Base-by-base conservation (phyloP, 2,888 invertebrate genomes). In the Lithophane socia region DNA sequence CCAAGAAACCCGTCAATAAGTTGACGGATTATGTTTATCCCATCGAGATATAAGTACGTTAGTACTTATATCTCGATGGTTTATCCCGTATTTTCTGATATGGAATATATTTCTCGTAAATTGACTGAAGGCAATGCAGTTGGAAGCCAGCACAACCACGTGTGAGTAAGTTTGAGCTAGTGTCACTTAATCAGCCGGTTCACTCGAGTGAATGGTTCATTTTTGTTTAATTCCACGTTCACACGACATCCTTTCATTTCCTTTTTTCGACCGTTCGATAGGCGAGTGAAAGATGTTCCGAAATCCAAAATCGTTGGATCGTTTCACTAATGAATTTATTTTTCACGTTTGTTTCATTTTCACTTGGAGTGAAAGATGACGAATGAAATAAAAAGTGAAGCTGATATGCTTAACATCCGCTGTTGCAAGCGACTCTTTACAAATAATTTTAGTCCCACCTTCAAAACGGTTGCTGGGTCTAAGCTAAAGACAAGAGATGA, bases 401-500 rank as follows among this genome's bases (percentile, higher is more conserved):
- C 8, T 66, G 16, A 49, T 16, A 49, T 49, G 37, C 37, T 37
- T 37, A 9, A 42, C 24, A 24, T 52, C 21, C 54, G 63, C 24
- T 49, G 16, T n/a, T 12, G 44, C n/a, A 44, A 60, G 42, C 21
- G 47, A 47, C 18, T 5, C 24, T 56, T 10, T 2, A 24, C 16
- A 54, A 65, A 29, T 21, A 24, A 56, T 21, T 9, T 49, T 64
- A 18, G 12, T 56, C 1, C 10, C 12, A 21, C n/a, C 37, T 66
- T 44, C 12, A 49, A 65, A 74, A 77, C 21, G 63, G 56, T 58
- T 52, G 24, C 13, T 52, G 56, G 44, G 2, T 18, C n/a, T 58
- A 47, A 56, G 13, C 13, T 77, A 54, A 60, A n/a, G 37, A 16
- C 61, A 18, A 68, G n/a, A 24, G 70, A 71, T 61, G n/a, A 77